These are phyloP conservation scores for Cetonia aurata DNA, from an alignment of 2,888 invertebrate species.

Conservation along the genomic window DNA sequence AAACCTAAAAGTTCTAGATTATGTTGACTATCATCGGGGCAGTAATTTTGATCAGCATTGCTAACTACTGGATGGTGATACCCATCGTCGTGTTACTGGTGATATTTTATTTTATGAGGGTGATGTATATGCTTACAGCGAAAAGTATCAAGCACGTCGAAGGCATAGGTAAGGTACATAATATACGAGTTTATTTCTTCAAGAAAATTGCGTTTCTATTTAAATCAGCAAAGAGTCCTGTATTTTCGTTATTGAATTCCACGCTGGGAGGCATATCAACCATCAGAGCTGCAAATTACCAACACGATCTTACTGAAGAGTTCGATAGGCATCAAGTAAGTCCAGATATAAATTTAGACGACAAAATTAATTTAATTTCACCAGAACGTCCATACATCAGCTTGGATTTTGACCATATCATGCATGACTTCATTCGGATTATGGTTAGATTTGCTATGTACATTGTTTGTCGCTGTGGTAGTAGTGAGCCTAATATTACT, in stretches of 20 bases:
- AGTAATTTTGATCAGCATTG: slow-evolving; percentile 75
- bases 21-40: slow-evolving; percentile 73
- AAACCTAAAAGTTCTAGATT: slow-evolving; percentile 15
- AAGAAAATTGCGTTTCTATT: background rate
- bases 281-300: slow-evolving; percentile 82
- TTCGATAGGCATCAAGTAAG: slow-evolving; percentile 72
- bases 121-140: slow-evolving; percentile 76
- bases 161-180: slow-evolving; percentile 58
- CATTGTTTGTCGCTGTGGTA: slow-evolving; percentile 71
- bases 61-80: slow-evolving; percentile 74
- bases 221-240: slow-evolving; percentile 81
- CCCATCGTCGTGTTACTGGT: slow-evolving; percentile 72
- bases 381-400: slow-evolving; percentile 74
- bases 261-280: slow-evolving; percentile 86
- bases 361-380: background rate
- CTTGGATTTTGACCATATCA: slow-evolving; percentile 74
- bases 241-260: slow-evolving; percentile 88
- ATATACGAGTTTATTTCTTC: background rate
- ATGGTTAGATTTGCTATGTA: slow-evolving; percentile 75
- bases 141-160: slow-evolving; percentile 78
- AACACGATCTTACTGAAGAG: slow-evolving; percentile 77
- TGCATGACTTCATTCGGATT: slow-evolving; percentile 75
- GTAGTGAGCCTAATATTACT: slow-evolving; percentile 73
- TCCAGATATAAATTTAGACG: background rate
- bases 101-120: slow-evolving; percentile 73